Evolutionary conservation across 2,797 vertebrate genomes (phyloP).

Genomic region (Schizopygopsis pylzovi): DNA sequence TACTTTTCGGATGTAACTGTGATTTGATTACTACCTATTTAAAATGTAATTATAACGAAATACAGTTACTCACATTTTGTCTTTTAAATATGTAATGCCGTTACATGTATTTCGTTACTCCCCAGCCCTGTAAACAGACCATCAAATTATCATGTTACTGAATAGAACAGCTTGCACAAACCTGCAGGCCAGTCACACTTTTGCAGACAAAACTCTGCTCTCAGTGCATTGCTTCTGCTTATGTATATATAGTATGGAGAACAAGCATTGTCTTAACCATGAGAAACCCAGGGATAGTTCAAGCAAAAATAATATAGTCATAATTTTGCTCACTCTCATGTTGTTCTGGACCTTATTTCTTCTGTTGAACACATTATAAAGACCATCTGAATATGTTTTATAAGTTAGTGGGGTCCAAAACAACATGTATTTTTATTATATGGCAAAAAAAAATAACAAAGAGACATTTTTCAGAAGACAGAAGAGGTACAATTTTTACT

Average conservation of each 20-base stretch:
- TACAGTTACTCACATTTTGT: no score
- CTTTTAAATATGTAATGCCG: no score
- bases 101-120: no score
- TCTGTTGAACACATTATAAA: neutral
- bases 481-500: no score
- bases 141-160: neutral
- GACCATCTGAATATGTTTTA: neutral
- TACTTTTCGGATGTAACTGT: no score
- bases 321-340: neutral
- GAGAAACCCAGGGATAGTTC: neutral
- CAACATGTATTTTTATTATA: neutral
- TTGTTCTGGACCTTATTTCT: neutral
- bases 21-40: no score
- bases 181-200: conserved; percentile 10
- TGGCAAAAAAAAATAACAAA: neutral
- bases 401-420: neutral
- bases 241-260: neutral
- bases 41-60: no score
- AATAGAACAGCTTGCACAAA: conserved; percentile 42
- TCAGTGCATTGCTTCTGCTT: neutral
- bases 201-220: neutral
- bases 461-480: neutral
- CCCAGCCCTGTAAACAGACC: neutral
- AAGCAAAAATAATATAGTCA: neutral
- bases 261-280: neutral